These are phyloP conservation scores for Helostoma temminkii DNA, from an alignment of 2,797 vertebrate genomes.

Conservation along the genomic window DNA sequence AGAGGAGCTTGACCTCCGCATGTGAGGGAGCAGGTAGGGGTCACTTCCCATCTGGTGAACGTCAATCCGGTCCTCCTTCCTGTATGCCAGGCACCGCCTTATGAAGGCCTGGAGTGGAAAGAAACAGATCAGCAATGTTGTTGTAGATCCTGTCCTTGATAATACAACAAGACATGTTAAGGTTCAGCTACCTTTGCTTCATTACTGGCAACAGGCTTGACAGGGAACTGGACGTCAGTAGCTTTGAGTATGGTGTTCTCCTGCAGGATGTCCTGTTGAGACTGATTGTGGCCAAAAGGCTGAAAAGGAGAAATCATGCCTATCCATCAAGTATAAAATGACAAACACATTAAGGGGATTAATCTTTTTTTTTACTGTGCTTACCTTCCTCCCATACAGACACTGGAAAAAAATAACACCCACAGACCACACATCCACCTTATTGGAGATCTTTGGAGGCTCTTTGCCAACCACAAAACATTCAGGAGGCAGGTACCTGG, in stretches of 20 bases:
- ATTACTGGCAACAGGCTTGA: conserved; percentile 97
- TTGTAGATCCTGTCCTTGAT: neutral
- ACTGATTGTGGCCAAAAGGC: conserved; percentile 99
- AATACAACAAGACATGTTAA: neutral
- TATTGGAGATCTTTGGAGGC: conserved; percentile 99
- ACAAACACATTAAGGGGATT: neutral
- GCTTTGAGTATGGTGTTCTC: conserved; percentile 99
- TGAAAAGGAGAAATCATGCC: conserved; percentile 64
- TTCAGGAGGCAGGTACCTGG: conserved; percentile 97
- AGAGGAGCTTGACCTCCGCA: conserved; percentile 99
- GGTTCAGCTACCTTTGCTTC: conserved; percentile 94
- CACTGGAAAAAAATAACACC: conserved; percentile 99
- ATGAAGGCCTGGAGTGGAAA: conserved; percentile 90
- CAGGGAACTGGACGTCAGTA: conserved; percentile 98
- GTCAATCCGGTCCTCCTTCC: conserved; percentile 97
- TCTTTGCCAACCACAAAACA: conserved; percentile 99
- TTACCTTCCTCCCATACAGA: conserved; percentile 99
- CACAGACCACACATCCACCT: conserved; percentile 99
- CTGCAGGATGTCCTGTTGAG: conserved; percentile 99
- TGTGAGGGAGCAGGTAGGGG: conserved; percentile 97
- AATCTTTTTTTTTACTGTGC: neutral
- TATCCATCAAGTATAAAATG: neutral
- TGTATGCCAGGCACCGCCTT: conserved; percentile 96
- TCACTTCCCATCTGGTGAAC: conserved; percentile 98
- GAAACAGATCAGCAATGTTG: neutral